Percentiles rank a stretch among this genome's conserved stretches.
phyloP scores from a whole-genome alignment of 2,888 invertebrate genomes.

The Plebejus argus region DNA sequence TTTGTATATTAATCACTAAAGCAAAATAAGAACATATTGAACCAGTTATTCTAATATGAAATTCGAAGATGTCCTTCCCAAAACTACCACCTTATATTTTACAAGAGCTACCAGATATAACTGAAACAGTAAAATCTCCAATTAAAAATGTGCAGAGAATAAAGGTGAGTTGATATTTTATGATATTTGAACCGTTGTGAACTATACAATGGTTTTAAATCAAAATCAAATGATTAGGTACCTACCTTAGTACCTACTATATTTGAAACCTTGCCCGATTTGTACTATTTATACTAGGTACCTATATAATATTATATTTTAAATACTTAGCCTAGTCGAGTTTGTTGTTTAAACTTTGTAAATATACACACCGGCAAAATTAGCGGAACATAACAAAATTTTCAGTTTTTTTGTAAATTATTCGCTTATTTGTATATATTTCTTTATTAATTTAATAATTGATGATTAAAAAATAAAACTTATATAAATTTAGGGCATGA shows the following conservation, averaged over 20 bases:
- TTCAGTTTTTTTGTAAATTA: too few relatives aligned
- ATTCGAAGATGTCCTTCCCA: constrained; percentile 59
- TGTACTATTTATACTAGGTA: not conserved
- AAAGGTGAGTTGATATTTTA: constrained; percentile 79
- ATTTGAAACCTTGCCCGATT: constrained; percentile 28
- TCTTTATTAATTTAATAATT: too few relatives aligned
- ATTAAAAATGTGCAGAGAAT: constrained; percentile 85
- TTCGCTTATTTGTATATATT: too few relatives aligned
- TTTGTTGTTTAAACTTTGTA: not conserved
- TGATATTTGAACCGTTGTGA: not conserved
- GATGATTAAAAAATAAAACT: too few relatives aligned
- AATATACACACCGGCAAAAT: too few relatives aligned
- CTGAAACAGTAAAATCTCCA: constrained; percentile 81
- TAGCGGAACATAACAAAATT: too few relatives aligned
- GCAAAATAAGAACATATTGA: not conserved
- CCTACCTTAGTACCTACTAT: too few relatives aligned
- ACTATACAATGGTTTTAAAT: not conserved
- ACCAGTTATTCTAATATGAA: constrained; percentile 36
- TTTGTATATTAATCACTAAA: not conserved
- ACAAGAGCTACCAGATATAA: constrained; percentile 80
- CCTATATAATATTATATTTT: too few relatives aligned
- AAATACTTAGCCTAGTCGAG: not conserved
- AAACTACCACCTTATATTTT: constrained; percentile 72
- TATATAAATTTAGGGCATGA: too few relatives aligned
- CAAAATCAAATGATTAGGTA: not conserved